phyloP scores from a whole-genome alignment of 2,113 vertebrate species.

The Scatophagus argus region DNA sequence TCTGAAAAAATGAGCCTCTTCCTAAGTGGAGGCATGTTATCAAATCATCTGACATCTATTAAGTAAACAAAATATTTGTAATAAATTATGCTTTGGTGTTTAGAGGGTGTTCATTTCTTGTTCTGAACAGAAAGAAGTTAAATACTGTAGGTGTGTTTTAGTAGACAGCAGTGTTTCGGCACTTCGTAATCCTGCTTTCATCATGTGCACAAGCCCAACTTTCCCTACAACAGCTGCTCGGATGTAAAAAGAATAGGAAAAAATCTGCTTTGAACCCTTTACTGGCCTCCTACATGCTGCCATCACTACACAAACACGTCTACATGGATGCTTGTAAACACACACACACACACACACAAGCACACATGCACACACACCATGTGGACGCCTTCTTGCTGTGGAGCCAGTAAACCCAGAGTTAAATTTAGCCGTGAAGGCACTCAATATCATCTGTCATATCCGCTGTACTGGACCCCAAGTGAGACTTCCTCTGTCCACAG shows the following conservation, averaged over 20 bases:
- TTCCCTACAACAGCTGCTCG: slow-evolving; percentile 68
- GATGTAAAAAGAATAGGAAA: slow-evolving; percentile 58
- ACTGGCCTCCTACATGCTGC: slow-evolving; percentile 55
- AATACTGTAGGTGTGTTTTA: not conserved
- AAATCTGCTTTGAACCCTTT: slow-evolving; percentile 64
- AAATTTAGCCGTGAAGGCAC: slow-evolving; percentile 78
- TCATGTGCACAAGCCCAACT: slow-evolving; percentile 25
- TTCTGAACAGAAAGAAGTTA: fast-evolving
- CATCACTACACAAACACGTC: slow-evolving; percentile 65
- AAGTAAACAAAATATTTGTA: not conserved
- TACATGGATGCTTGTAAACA: slow-evolving; percentile 18
- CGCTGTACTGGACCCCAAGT: slow-evolving; percentile 71
- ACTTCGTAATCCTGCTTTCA: slow-evolving; percentile 30
- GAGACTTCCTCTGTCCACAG: slow-evolving; percentile 79
- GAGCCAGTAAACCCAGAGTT: slow-evolving; percentile 74
- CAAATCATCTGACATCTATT: not conserved
- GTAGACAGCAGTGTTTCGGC: slow-evolving; percentile 2
- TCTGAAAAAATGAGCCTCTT: slow-evolving; percentile 11
- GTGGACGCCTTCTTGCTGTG: slow-evolving; percentile 49
- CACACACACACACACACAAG: slow-evolving; percentile 19
- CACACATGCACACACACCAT: slow-evolving; percentile 19
- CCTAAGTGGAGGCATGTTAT: not conserved
- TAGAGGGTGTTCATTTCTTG: not conserved
- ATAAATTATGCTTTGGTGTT: not conserved
- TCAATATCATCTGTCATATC: slow-evolving; percentile 81